Evolutionary conservation across 1,140 invertebrate species (phyloP), one percentile per base, ranked within the genome.

Genomic region (Drosophila quadrilineata): DNA sequence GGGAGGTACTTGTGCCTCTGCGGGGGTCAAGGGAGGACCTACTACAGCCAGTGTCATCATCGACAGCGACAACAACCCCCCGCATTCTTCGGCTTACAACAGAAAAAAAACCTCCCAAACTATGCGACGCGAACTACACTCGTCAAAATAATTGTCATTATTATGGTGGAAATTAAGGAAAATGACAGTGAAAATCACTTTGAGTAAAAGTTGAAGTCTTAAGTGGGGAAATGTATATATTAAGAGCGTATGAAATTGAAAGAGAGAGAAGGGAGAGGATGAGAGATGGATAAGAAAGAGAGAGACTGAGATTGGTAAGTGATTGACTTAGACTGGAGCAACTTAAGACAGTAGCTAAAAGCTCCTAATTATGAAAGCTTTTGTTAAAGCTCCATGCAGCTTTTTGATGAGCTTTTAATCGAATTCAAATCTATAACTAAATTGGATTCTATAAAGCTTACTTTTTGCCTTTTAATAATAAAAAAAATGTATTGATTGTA

Each of bases 21-120:
- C 5, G 9, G 12, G 52, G 60, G 17, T 0, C 0, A 33, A 0
- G 14, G 3, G 21, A 17, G 9, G 24, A n/a, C 8, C 26, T 33
- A n/a, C 43, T 24, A 62, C 35, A 31, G 41, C 43, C 58, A 67
- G 64, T 67, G 64, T 67, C 64, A 67, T 67, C 62, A 65, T 65
- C 58, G 45, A n/a, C n/a, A 56, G 14, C 41, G 41, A 16, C 12
- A 41, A 49, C 49, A 40, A 26, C 17, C 22, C 40, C 48, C 41
- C 9, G 28, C 63, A 52, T 63, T 62, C 40, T 53, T 52, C 8
- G 19, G 9, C 35, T n/a, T n/a, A n/a, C n/a, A n/a, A n/a, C n/a
- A n/a, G n/a, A 17, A 41, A 45, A 41, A 45, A 46, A 46, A 43
- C 10, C 36, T 9, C 21, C 31, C n/a, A n/a, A 28, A 59, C 36